Percentiles rank a stretch among this genome's conserved stretches.
phyloP scores from a whole-genome alignment of 2,113 vertebrate genomes.

The Cavia aperea region DNA sequence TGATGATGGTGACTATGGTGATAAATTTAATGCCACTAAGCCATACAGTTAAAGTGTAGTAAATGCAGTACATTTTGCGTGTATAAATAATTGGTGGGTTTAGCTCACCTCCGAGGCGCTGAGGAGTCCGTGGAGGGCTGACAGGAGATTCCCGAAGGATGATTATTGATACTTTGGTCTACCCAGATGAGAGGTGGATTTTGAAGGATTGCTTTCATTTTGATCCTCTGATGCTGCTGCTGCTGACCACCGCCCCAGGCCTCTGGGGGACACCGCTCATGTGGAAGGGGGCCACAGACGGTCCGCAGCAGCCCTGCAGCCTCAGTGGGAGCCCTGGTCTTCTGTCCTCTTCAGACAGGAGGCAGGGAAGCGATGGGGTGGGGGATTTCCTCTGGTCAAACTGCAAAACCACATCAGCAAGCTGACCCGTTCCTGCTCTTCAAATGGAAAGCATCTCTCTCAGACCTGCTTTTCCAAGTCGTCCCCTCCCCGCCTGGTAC shows the following conservation, averaged over 20 bases:
- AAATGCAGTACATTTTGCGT: background rate
- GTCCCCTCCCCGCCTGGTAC: background rate
- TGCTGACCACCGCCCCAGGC: accelerated
- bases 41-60: background rate
- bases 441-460: background rate
- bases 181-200: background rate
- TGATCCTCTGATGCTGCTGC: accelerated
- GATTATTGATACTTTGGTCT: no score
- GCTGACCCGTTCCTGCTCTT: background rate
- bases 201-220: background rate
- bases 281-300: background rate
- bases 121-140: background rate
- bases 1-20: background rate
- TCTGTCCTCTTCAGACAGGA: background rate
- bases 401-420: background rate
- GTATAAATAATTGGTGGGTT: background rate
- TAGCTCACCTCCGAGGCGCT: background rate
- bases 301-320: background rate
- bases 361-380: background rate
- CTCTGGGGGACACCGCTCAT: accelerated
- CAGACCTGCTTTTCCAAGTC: background rate
- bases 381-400: background rate
- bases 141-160: background rate
- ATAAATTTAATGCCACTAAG: background rate
- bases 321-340: background rate